Evolutionary conservation across 2,797 vertebrate genomes (phyloP), one percentile per base, ranked within the genome.

Genomic region (Meda fulgida): DNA sequence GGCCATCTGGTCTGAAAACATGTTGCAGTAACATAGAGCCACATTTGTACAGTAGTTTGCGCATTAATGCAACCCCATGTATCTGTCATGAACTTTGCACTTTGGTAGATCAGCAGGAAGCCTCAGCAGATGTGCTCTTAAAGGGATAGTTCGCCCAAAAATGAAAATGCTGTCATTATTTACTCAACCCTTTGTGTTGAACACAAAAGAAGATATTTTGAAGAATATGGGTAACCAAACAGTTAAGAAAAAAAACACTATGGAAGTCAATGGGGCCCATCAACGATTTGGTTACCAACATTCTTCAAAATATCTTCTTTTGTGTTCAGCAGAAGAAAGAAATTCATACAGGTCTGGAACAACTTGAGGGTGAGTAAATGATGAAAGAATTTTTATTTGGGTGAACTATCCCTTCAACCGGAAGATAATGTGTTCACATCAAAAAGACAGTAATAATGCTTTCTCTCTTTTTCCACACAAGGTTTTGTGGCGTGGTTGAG

Each of bases 21-120:
- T 34, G 16, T 21, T 43, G 36, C 23, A 75, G 19, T 19, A 55
- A 55, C 18, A 40, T 40, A 36, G 46, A 75, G 51, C 29, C 53
- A 78, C 36, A 26, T 60, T 40, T 60, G 66, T 19, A 58, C 1
- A 4, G 21, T 38, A 60, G 21, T 58, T 55, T 40, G 18, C 14
- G 19, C 53, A 43, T 63, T 43, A n/a, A 78, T 21, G n/a, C 8
- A 36, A 53, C 29, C 34, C 1, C 14, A 10, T 51, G 51, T 51
- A 51, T 69, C 60, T 66, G 34, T 43, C 29, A 36, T 80, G 46
- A 80, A 69, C 78, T 69, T 48, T 79, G 60, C 78, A 36, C 78
- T 31, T 48, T 48, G 6, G 46, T 21, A 66, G 38, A 51, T 48
- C 29, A 48, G 36, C 79, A 80, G 65, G 11, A 70, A 80, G 34